A percentile compares a stretch with the other conserved stretches of the same genome.
Conservation (phyloP, 1,140 invertebrate species). For the Heliconius hermathena region DNA sequence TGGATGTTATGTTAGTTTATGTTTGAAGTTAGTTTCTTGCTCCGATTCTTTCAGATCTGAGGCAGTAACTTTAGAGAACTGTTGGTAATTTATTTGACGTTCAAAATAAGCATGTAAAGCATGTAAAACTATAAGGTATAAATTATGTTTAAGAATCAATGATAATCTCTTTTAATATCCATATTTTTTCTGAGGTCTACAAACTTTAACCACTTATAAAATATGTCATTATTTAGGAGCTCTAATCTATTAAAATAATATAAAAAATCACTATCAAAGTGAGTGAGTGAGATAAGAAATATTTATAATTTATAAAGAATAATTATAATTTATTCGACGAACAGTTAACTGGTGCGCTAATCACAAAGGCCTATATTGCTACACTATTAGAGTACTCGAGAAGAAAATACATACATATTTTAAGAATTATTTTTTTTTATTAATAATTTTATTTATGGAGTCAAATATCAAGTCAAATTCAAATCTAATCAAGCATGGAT, state of each 20-base stretch:
- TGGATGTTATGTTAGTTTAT: too few species aligned
- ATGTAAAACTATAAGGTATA: too few species aligned
- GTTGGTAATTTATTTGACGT: too few species aligned
- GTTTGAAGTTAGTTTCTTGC: too few species aligned
- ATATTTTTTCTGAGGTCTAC: too few species aligned
- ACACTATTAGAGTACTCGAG: conserved; percentile 17
- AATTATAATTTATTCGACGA: conserved; percentile 24
- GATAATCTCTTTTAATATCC: too few species aligned
- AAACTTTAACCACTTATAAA: too few species aligned
- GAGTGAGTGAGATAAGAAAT: neutral
- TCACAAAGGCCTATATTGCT: conserved; percentile 24
- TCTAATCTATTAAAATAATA: neutral
- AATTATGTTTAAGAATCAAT: too few species aligned
- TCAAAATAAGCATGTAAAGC: too few species aligned
- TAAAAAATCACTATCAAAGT: neutral
- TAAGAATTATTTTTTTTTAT: neutral
- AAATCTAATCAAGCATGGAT: neutral
- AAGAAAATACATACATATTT: conserved; percentile 23
- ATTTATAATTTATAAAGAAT: conserved; percentile 24
- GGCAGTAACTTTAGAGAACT: too few species aligned
- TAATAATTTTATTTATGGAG: neutral
- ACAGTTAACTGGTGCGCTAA: conserved; percentile 30
- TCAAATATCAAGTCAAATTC: too few species aligned
- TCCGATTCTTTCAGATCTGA: too few species aligned
- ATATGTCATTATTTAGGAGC: neutral